Evolutionary conservation across 2,888 invertebrate species (phyloP).

Genomic region (Dilophus febrilis): DNA sequence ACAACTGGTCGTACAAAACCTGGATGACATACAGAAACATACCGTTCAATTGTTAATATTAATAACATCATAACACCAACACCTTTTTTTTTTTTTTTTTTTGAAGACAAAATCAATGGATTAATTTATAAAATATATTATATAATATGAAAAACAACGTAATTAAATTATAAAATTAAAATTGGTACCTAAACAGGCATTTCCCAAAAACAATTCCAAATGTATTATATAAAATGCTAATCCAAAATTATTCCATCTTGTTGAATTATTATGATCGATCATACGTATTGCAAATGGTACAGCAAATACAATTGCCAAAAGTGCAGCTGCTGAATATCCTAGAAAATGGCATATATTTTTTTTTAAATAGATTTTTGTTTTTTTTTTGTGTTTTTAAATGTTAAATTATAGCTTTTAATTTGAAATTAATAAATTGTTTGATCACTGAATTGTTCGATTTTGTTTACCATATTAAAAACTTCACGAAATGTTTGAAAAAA

Average conservation of each 20-base stretch:
- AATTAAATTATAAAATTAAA: not conserved
- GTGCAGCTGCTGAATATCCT: constrained; percentile 63
- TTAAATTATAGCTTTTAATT: not conserved
- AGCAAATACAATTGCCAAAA: constrained; percentile 51
- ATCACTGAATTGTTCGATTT: too few species aligned
- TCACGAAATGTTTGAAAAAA: too few species aligned
- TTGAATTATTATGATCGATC: constrained; percentile 44
- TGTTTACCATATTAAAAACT: too few species aligned
- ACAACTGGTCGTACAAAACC: constrained; percentile 46
- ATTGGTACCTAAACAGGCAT: constrained; percentile 42
- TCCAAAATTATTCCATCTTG: constrained; percentile 43
- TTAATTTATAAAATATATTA: too few species aligned
- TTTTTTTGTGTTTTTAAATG: not conserved
- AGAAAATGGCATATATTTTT: constrained; percentile 21
- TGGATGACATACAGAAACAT: constrained; percentile 58
- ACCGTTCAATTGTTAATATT: constrained; percentile 54
- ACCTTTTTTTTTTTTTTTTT: too few species aligned
- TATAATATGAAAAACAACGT: not conserved
- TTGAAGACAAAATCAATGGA: constrained; percentile 2
- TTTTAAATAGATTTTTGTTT: too few species aligned
- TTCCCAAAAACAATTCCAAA: constrained; percentile 52
- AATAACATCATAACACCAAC: constrained; percentile 62
- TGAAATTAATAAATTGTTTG: not conserved
- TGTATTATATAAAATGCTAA: constrained; percentile 53
- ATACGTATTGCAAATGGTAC: constrained; percentile 50